Evolutionary conservation across 1,140 invertebrate species (phyloP).

Genomic region (Drosophila sproati): DNA sequence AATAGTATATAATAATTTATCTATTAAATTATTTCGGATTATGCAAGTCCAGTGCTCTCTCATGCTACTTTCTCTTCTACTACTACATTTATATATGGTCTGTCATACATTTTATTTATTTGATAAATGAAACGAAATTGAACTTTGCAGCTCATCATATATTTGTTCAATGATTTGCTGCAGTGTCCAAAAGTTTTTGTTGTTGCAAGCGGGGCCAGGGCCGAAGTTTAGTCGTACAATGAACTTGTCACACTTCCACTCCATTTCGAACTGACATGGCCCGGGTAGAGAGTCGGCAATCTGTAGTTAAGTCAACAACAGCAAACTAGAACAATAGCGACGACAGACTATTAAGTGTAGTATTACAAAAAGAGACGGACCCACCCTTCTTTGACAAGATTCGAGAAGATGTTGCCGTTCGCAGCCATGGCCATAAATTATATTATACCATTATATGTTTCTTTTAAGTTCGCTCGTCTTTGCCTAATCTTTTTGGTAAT

Average conservation of each 20-base stretch:
- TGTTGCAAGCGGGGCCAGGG: neutral
- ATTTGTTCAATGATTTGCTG: no score
- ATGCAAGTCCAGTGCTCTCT: no score
- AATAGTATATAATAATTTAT: no score
- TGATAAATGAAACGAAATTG: no score
- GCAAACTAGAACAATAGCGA: slow-evolving; percentile 13
- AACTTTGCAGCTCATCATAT: no score
- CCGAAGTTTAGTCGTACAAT: slow-evolving; percentile 18
- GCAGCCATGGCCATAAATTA: neutral
- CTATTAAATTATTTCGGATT: no score
- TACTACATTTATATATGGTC: no score
- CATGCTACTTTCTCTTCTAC: no score
- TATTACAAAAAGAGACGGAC: neutral
- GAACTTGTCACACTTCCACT: slow-evolving; percentile 27
- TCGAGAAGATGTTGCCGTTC: neutral
- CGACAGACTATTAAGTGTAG: neutral
- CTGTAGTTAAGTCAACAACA: slow-evolving; percentile 14
- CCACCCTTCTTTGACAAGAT: neutral
- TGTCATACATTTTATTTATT: no score
- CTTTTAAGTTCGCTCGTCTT: slow-evolving; percentile 20
- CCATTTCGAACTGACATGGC: neutral
- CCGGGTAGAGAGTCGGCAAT: slow-evolving; percentile 17
- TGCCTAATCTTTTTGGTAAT: slow-evolving; percentile 67
- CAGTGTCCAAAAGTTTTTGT: no score
- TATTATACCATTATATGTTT: slow-evolving; percentile 7